Base-by-base conservation (phyloP, 2,113 vertebrate genomes). In the Amblyornis subalaris region DNA sequence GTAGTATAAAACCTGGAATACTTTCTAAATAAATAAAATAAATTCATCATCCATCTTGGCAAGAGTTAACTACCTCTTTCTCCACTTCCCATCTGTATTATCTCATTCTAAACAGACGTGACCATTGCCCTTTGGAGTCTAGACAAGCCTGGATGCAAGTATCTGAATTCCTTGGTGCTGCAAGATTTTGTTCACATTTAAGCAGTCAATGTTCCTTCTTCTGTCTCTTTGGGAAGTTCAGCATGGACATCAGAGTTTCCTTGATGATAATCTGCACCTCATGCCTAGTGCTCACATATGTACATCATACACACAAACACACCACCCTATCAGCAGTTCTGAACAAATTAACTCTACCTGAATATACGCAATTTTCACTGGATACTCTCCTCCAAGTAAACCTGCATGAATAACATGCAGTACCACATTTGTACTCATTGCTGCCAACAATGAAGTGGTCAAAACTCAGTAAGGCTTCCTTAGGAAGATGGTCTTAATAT, bases 181-280 rank as follows among this genome's bases (percentile, higher is more conserved):
- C 72, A 94, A 90, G 64, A 24, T 62, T 71, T 94, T 85, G 33
- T 84, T 93, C 67, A 69, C 31, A 78, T 85, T 85, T 88, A 70
- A 87, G 36, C 38, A 45, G 10, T 64, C 85, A 82, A 36, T 40
- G 31, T 70, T 95, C 81, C 26, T 66, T 89, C 79, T 91, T 85
- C 12, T 2, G 5, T 21, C 10, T 12, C 24, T 75, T 91, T 70
- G 33, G 54, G 60, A 79, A 93, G 24, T 58, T 90, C 60, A 81
- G 17, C 51, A 55, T 18, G 50, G 74, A 74, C 42, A 78, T 33
- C 35, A 87, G 50, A 42, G 12, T 88, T 96, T 89, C 81, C 85
- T 50, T 89, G 69, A 76, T 77, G 50, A 24, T 48, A 80, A 38
- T 84, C 54, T 31, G 20, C 58, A 73, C 85, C 80, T 90, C n/a